Base-by-base conservation (phyloP, 2,888 invertebrate genomes). In the Ormyrus pomaceus region DNA sequence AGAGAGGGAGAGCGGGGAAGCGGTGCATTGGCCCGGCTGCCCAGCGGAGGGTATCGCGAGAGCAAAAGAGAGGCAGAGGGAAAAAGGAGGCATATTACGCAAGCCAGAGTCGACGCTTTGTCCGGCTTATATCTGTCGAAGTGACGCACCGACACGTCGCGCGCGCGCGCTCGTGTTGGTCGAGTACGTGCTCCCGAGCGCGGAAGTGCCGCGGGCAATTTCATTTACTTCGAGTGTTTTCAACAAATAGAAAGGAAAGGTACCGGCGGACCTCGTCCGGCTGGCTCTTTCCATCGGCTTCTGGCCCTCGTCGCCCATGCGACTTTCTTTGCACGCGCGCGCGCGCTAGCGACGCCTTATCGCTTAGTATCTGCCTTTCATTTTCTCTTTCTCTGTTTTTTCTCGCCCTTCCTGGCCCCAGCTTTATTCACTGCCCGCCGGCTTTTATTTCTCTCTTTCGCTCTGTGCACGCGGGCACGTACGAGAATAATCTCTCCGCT, bases 171-270 rank as follows among this genome's bases (percentile, higher is more conserved):
- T 46, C 71, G 66, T 55, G 70, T 68, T 68, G 77, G 77, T 77
- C 77, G 61, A 74, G 80, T 83, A 80, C 81, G 81, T 82, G 83
- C 79, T 76, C 58, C 62, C 34, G 74, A 53, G 71, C 59, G 74
- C 62, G 61, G 55, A 71, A 61, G 75, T 65, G 83, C 83, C 79
- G 72, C 81, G 79, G 82, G 79, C 83, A 82, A 83, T 83, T 83
- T 84, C 84, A 84, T 84, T 84, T 83, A 81, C 83, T 78, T 79
- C 79, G 80, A 84, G 83, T 83, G 80, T 83, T 84, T 84, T 81
- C 79, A 72, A 73, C 78, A 81, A 82, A 84, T 83, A 79, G 79
- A 79, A 83, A 71, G 70, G 74, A 73, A 75, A 77, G 73, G 50
- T n/a, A 66, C 50, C 70, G 50, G 58, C 59, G 61, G 70, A 9